These are phyloP conservation scores for Thymallus thymallus DNA, from an alignment of 2,113 vertebrate genomes.

Conservation along the genomic window DNA sequence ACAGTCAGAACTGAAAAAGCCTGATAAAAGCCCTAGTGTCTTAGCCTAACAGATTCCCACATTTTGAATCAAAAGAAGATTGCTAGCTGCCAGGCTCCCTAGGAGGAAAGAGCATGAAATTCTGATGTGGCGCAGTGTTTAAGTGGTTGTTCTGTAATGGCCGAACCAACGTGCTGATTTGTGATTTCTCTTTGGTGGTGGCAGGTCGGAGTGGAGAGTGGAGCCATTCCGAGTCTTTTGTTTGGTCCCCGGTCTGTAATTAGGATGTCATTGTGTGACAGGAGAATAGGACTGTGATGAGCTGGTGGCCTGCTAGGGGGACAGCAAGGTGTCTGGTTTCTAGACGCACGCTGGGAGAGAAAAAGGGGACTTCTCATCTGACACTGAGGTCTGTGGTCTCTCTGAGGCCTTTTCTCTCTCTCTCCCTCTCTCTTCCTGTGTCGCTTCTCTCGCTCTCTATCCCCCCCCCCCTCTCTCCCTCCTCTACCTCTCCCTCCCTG, in stretches of 20 bases:
- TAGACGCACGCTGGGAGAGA: constrained; percentile 25
- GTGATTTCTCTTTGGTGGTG: constrained; percentile 16
- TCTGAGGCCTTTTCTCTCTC: background rate
- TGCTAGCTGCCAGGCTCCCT: background rate
- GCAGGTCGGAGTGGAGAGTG: constrained; percentile 43
- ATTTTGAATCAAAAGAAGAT: constrained; percentile 25
- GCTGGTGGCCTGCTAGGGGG: constrained; percentile 35
- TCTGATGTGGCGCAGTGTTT: background rate
- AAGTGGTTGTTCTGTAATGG: constrained; percentile 45
- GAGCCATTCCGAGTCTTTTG: constrained; percentile 30
- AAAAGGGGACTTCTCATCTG: background rate
- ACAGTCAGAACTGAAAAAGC: too few species aligned
- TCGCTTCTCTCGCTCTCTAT: constrained; percentile 12
- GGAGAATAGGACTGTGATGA: constrained; percentile 41
- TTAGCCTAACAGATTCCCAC: background rate
- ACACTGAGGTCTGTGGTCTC: too few species aligned
- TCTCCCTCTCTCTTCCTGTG: background rate
- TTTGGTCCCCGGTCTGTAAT: constrained; percentile 55
- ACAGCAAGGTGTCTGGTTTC: constrained; percentile 38
- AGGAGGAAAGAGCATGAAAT: constrained; percentile 24
- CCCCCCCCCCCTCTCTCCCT: background rate
- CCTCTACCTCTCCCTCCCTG: background rate
- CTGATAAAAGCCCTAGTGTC: too few species aligned
- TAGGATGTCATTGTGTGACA: constrained; percentile 62
- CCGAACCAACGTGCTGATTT: constrained; percentile 37